These are phyloP conservation scores for Moxostoma hubbsi DNA, from an alignment of 2,797 vertebrate species.

Conservation along the genomic window DNA sequence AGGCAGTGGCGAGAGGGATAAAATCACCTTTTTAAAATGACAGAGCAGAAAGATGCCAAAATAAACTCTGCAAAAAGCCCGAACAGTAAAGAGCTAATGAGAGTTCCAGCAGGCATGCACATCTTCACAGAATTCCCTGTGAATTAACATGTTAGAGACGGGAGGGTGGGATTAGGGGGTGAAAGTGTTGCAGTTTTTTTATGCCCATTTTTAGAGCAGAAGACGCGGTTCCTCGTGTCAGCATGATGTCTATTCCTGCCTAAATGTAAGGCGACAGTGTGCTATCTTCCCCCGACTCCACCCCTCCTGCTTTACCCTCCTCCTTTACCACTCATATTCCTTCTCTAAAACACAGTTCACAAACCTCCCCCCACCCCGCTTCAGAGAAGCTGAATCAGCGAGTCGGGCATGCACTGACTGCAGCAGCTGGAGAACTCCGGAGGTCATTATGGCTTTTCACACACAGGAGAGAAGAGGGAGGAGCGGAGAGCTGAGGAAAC, in stretches of 20 bases:
- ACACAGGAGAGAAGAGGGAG: constrained; percentile 66
- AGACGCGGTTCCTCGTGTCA: constrained; percentile 72
- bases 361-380: constrained; percentile 71
- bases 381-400: constrained; percentile 93
- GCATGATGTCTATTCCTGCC: constrained; percentile 74
- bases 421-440: constrained; percentile 88
- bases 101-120: constrained; percentile 62
- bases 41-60: background rate
- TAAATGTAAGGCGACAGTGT: constrained; percentile 83
- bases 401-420: constrained; percentile 88
- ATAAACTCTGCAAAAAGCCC: background rate
- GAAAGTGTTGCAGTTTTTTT: constrained; percentile 75
- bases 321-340: constrained; percentile 59
- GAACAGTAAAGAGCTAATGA: constrained; percentile 12
- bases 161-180: constrained; percentile 46
- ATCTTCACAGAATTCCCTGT: constrained; percentile 72
- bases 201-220: constrained; percentile 60
- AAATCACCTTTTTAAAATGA: background rate
- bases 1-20: background rate
- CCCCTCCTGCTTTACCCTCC: constrained; percentile 59
- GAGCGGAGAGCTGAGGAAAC: constrained; percentile 74
- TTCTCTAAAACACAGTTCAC: constrained; percentile 71
- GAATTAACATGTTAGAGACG: constrained; percentile 71
- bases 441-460: constrained; percentile 89
- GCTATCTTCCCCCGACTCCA: constrained; percentile 65